phyloP scores from a whole-genome alignment of 2,888 invertebrate species.

The Diloba caeruleocephala region DNA sequence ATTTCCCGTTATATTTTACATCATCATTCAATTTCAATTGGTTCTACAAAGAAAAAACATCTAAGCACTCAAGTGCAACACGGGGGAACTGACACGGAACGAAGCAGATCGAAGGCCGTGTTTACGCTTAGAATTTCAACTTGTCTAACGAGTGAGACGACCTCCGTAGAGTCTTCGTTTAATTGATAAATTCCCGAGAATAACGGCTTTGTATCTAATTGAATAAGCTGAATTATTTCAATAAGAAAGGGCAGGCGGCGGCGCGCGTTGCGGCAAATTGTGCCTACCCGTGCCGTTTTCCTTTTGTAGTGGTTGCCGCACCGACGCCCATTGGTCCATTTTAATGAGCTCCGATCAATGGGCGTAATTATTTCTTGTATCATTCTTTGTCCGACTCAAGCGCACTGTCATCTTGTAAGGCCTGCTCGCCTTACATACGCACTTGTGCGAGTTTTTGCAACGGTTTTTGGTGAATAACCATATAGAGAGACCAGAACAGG shows the following conservation, averaged over 20 bases:
- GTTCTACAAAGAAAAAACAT: slow-evolving; percentile 6
- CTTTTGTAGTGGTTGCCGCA: slow-evolving; percentile 71
- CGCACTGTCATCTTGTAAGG: slow-evolving; percentile 80
- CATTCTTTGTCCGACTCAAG: slow-evolving; percentile 82
- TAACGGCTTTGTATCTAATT: slow-evolving; percentile 78
- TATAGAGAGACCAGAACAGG: slow-evolving; percentile 62
- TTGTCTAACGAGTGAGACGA: slow-evolving; percentile 56
- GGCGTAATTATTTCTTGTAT: slow-evolving; percentile 88
- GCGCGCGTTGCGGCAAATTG: slow-evolving; percentile 85
- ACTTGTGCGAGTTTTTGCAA: slow-evolving; percentile 71
- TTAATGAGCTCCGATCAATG: slow-evolving; percentile 87
- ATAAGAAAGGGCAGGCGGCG: slow-evolving; percentile 80
- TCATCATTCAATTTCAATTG: no score
- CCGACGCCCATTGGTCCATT: slow-evolving; percentile 79
- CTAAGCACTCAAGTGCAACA: slow-evolving; percentile 7
- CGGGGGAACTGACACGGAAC: slow-evolving; percentile 10
- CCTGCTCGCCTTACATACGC: slow-evolving; percentile 52
- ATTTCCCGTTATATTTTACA: no score
- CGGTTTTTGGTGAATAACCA: slow-evolving; percentile 79
- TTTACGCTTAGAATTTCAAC: slow-evolving; percentile 43
- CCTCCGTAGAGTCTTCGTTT: slow-evolving; percentile 58
- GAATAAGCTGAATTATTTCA: slow-evolving; percentile 77
- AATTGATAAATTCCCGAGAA: slow-evolving; percentile 72
- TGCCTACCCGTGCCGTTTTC: slow-evolving; percentile 69
- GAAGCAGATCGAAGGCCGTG: slow-evolving; percentile 21